Evolutionary conservation across 1,140 invertebrate genomes (phyloP).

Genomic region (Dendroctonus valens): DNA sequence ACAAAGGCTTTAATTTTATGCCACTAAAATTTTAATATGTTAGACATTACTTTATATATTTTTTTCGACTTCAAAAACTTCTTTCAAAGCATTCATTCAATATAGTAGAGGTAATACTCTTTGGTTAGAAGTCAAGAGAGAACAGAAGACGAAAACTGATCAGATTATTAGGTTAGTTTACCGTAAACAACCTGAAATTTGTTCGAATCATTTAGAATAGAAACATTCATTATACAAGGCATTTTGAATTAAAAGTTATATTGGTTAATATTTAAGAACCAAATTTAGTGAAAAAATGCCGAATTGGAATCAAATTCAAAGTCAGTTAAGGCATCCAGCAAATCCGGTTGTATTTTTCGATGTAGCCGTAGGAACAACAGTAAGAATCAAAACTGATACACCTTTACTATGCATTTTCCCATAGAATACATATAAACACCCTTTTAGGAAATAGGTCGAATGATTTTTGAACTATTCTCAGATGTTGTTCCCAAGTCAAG

Average conservation of each 20-base stretch:
- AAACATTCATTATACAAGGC: no score
- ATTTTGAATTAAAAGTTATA: neutral
- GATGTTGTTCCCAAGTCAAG: slow-evolving; percentile 96
- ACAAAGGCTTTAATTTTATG: no score
- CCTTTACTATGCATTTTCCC: neutral
- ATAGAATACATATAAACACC: neutral
- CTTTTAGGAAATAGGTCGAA: slow-evolving; percentile 64
- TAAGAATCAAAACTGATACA: slow-evolving; percentile 51
- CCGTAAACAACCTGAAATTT: neutral
- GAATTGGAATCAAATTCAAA: slow-evolving; percentile 89
- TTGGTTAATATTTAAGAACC: neutral
- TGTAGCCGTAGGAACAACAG: slow-evolving; percentile 87
- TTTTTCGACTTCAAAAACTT: no score
- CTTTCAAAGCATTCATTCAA: no score
- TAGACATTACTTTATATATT: no score
- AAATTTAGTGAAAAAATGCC: slow-evolving; percentile 62
- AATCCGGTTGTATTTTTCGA: slow-evolving; percentile 98
- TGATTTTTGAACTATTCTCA: slow-evolving; percentile 95
- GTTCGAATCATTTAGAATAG: no score
- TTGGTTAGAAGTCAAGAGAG: neutral
- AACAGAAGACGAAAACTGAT: neutral
- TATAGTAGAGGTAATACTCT: no score
- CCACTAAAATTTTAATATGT: no score
- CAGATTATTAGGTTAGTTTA: no score
- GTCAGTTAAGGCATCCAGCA: slow-evolving; percentile 84